Conservation (phyloP, 2,797 vertebrate genomes). For the Melanotaenia parkinsoni region DNA sequence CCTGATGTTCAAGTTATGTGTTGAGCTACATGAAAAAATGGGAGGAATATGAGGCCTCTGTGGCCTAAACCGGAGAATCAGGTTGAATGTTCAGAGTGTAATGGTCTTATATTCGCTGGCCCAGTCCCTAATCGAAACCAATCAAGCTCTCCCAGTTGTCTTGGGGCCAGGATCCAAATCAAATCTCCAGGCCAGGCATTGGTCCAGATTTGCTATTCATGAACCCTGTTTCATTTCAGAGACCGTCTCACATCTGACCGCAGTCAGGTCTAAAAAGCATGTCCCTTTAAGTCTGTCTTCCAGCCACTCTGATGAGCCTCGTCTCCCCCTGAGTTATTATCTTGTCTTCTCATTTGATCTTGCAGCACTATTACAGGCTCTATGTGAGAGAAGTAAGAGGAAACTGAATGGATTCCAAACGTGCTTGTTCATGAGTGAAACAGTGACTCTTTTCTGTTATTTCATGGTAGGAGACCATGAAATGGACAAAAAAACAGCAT, state of each 20-base stretch:
- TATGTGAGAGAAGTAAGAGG: constrained; percentile 30
- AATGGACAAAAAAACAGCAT: constrained; percentile 62
- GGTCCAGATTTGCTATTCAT: constrained; percentile 56
- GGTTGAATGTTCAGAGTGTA: constrained; percentile 62
- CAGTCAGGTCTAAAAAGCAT: constrained; percentile 26
- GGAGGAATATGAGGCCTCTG: constrained; percentile 27
- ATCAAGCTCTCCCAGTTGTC: constrained; percentile 62
- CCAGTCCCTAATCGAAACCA: constrained; percentile 60
- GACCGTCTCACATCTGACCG: constrained; percentile 44
- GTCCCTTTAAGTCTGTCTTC: constrained; percentile 37
- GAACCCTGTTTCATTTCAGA: constrained; percentile 48
- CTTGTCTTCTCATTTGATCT: constrained; percentile 56
- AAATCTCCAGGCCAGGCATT: constrained; percentile 49
- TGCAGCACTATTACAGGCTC: constrained; percentile 13
- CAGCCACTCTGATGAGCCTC: constrained; percentile 28
- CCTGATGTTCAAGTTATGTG: constrained; percentile 29
- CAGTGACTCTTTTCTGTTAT: constrained; percentile 56
- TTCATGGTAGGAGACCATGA: constrained; percentile 65
- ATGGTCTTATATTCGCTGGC: constrained; percentile 52
- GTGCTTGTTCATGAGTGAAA: constrained; percentile 41
- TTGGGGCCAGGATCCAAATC: constrained; percentile 54
- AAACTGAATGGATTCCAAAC: constrained; percentile 32
- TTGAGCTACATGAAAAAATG: constrained; percentile 33
- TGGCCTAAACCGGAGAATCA: constrained; percentile 28
- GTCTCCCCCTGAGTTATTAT: constrained; percentile 38